Conservation (phyloP, 2,113 vertebrate species). For the Reinhardtius hippoglossoides region DNA sequence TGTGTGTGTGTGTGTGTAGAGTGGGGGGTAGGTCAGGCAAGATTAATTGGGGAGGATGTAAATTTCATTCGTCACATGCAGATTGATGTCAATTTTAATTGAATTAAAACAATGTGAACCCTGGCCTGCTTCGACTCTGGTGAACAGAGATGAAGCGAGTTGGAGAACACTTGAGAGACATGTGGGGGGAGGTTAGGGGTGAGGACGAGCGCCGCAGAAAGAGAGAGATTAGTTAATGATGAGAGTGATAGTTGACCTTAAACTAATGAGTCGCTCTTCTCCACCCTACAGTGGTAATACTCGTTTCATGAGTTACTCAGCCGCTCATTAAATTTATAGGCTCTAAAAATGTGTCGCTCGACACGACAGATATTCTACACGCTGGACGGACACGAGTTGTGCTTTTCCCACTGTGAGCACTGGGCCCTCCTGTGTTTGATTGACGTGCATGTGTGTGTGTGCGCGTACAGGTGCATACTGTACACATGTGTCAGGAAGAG, state of each 20-base stretch:
- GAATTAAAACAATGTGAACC: constrained; percentile 81
- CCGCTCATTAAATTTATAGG: constrained; percentile 28
- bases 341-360: neutral
- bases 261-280: constrained; percentile 62
- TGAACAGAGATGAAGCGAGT: constrained; percentile 77
- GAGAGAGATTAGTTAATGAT: constrained; percentile 62
- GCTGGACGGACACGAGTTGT: neutral
- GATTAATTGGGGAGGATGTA: constrained; percentile 80
- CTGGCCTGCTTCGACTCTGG: constrained; percentile 68
- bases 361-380: neutral
- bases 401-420: constrained; percentile 9
- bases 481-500: constrained; percentile 34
- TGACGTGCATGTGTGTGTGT: constrained; percentile 28
- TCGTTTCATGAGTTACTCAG: constrained; percentile 38
- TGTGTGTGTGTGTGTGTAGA: constrained; percentile 37
- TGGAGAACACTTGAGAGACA: constrained; percentile 40
- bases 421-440: constrained; percentile 21
- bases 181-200: constrained; percentile 29
- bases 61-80: constrained; percentile 80
- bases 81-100: constrained; percentile 82
- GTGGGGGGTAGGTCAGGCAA: constrained; percentile 60
- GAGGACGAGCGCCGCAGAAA: constrained; percentile 24
- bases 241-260: constrained; percentile 66
- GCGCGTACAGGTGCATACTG: constrained; percentile 27
- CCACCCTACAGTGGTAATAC: constrained; percentile 24